These are phyloP conservation scores for Pelusios castaneus DNA, from an alignment of 2,113 vertebrate genomes.

Conservation along the genomic window DNA sequence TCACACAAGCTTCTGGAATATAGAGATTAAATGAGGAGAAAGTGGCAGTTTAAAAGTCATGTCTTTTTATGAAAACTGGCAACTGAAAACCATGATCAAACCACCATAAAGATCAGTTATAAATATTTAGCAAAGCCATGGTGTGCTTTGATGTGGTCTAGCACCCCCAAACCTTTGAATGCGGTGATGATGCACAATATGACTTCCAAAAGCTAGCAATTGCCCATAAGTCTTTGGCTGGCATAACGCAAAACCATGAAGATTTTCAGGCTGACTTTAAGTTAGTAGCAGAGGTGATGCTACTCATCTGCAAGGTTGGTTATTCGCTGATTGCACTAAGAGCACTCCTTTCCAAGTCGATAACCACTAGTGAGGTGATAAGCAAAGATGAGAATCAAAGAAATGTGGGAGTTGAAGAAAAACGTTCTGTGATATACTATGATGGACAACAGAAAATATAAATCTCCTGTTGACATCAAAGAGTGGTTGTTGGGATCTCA, in stretches of 20 bases:
- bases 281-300: background rate
- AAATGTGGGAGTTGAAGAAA: background rate
- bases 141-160: background rate
- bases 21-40: background rate
- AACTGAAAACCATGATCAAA: background rate
- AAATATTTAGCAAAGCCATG: background rate
- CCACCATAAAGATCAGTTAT: background rate
- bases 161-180: background rate
- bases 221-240: background rate
- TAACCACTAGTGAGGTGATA: background rate
- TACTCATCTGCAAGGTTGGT: background rate
- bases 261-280: background rate
- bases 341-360: background rate
- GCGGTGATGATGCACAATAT: background rate
- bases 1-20: background rate
- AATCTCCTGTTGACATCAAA: background rate
- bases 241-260: background rate
- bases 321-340: background rate
- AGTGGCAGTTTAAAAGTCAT: background rate
- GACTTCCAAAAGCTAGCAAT: background rate
- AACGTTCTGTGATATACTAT: background rate
- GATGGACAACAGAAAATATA: background rate
- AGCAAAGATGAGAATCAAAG: slow-evolving; percentile 3
- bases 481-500: background rate
- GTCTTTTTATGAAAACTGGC: background rate